Evolutionary conservation across 1,140 invertebrate species (phyloP), one percentile per base, ranked within the genome.

Genomic region (Drosophila ananassae): DNA sequence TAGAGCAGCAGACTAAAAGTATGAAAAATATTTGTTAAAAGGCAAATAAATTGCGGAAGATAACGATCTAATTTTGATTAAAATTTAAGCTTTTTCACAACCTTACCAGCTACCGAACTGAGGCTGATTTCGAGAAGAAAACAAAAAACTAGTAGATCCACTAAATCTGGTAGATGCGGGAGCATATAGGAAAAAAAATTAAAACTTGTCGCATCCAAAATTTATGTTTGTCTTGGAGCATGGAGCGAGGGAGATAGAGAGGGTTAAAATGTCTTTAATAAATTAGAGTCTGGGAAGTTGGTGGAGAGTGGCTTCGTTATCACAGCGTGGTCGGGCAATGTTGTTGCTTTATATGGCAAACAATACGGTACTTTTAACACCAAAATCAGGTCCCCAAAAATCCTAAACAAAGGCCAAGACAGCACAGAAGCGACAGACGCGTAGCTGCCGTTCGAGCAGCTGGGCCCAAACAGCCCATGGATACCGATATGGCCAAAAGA

Each of bases 41-140:
- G 72, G 69, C 81, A 85, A 85, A 85, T 85, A 85, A 85, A 80
- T 85, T 83, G 83, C 83, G 48, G 67, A 47, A 73, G 83, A 89
- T 89, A 89, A 89, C 73, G 79, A 89, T 89, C 83, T 83, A 83
- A 83, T 89, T 89, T 89, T 89, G 84, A 89, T 89, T 89, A 89
- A 89, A 89, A 89, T 89, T 89, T 89, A 89, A 89, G 83, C 83
- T 89, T 89, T 89, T 89, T 89, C 83, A 89, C 83, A 89, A 89
- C 83, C 82, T 79, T 41, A 66, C 39, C 76, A 77, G 83, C 83
- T 89, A 89, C 83, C 79, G 83, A 74, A 68, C 71, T 77, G 51
- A 39, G 51, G 17, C 61, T 52, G 32, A 48, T 39, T 52, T 59
- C 39, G 58, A 63, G 41, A 48, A 41, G 17, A 58, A 48, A 25